Evolutionary conservation across 1,140 invertebrate genomes (phyloP), one percentile per base, ranked within the genome.

Genomic region (Thaumetopoea pityocampa): DNA sequence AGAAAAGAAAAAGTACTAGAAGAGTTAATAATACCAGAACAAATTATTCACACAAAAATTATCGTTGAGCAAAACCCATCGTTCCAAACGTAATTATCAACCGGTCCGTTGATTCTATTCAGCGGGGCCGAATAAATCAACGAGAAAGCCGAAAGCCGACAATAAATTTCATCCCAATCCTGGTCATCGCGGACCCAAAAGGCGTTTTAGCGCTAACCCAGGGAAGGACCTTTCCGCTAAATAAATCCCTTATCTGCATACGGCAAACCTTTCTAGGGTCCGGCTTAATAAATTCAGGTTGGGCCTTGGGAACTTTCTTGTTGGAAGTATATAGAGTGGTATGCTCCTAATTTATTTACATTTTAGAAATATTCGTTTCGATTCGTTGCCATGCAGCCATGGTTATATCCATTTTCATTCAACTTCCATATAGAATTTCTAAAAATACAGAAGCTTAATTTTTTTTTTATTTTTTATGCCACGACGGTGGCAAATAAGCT

Each of bases 241-340:
- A 83, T 83, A 83, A 83, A 83, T 83, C 77, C 74, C 79, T 83
- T 83, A 83, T 83, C 79, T 83, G 74, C 77, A 83, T 83, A 81
- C 72, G 77, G 77, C 79, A 78, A 82, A 83, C 79, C 79, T 83
- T 83, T 76, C 71, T 67, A 74, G 74, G 79, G 77, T 83, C 79
- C 79, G 54, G 77, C 72, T 81, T 81, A 83, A 83, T 83, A 83
- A 83, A 83, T 83, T 81, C 79, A 81, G 67, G 77, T 83, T 81
- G 79, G 77, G 79, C 66, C 58, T 67, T 56, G 58, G 56, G 44
- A 78, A 80, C 50, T 82, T 82, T 79, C 58, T 60, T 49, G 36
- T 30, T 47, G 56, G 49, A 54, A 8, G 37, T 43, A 10, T 60
- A 62, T 52, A 35, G 76, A 69, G 76, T 11, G 56, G 73, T 20